A percentile compares a stretch with the other conserved stretches of the same genome.
These are phyloP conservation scores for Liasis olivaceus DNA, from an alignment of 2,797 vertebrate species.

Conservation along the genomic window DNA sequence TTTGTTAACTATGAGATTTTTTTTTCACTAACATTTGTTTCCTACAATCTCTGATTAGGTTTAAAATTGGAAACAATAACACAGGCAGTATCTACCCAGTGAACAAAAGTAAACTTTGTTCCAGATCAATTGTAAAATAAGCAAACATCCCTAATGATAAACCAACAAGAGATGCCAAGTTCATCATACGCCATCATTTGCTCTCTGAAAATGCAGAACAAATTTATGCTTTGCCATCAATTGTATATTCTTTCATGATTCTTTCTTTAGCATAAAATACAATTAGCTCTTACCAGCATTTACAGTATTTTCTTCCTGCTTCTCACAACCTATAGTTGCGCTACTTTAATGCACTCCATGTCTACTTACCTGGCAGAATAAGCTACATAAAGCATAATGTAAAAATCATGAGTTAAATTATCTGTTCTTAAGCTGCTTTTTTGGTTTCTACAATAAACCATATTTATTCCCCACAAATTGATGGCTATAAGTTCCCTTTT, in stretches of 20 bases:
- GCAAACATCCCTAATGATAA: conserved; percentile 44
- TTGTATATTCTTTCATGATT: conserved; percentile 13
- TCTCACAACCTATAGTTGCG: neutral
- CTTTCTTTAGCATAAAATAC: conserved; percentile 6
- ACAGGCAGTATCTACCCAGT: conserved; percentile 46
- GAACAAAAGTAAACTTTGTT: conserved; percentile 58
- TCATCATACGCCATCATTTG: conserved; percentile 33
- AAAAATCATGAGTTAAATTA: neutral
- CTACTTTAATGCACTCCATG: neutral
- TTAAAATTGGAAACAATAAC: conserved; percentile 56
- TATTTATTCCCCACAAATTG: neutral
- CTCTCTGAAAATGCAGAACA: conserved; percentile 37
- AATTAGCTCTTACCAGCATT: neutral
- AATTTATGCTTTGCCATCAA: conserved; percentile 9
- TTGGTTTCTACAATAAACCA: neutral
- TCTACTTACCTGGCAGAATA: neutral
- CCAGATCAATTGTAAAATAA: conserved; percentile 57
- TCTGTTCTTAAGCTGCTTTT: neutral
- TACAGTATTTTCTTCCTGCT: neutral
- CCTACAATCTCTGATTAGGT: conserved; percentile 23
- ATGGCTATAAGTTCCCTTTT: neutral
- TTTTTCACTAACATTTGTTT: conserved; percentile 24
- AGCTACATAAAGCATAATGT: neutral
- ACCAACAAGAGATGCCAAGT: conserved; percentile 50
- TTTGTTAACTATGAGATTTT: conserved; percentile 31